phyloP scores from a whole-genome alignment of 2,113 vertebrate species.

The Esox niger region DNA sequence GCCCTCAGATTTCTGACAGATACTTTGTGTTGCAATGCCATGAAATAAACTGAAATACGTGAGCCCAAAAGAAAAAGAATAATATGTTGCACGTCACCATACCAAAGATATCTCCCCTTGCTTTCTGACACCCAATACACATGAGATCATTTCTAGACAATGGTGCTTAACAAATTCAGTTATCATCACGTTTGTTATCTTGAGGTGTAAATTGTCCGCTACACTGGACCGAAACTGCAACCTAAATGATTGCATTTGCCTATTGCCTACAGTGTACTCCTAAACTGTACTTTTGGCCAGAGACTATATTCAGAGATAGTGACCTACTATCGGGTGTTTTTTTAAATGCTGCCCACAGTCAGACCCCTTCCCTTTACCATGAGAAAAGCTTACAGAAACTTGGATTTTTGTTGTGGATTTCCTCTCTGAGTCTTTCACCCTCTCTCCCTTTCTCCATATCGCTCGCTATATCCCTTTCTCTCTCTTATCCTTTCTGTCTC shows the following conservation, averaged over 20 bases:
- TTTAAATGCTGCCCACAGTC: background rate
- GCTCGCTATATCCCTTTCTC: background rate
- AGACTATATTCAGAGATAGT: too few relatives aligned
- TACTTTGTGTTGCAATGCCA: background rate
- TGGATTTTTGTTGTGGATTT: conserved; percentile 13
- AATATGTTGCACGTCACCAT: background rate
- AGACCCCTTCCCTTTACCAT: background rate
- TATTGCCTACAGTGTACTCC: too few relatives aligned
- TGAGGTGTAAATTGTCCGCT: background rate
- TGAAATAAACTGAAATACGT: background rate
- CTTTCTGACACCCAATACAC: background rate
- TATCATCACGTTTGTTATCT: background rate
- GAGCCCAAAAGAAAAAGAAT: too few relatives aligned
- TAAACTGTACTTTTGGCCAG: too few relatives aligned
- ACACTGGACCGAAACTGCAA: background rate
- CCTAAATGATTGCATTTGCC: too few relatives aligned
- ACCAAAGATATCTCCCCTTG: background rate
- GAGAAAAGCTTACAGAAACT: background rate
- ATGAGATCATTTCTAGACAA: background rate
- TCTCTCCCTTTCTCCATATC: background rate
- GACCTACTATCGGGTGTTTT: too few relatives aligned
- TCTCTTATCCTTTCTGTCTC: background rate
- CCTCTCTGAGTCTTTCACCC: background rate
- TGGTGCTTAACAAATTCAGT: background rate
- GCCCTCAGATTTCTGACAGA: background rate